Conservation (phyloP, 1,140 invertebrate species). For the Caenorhabditis latens region DNA sequence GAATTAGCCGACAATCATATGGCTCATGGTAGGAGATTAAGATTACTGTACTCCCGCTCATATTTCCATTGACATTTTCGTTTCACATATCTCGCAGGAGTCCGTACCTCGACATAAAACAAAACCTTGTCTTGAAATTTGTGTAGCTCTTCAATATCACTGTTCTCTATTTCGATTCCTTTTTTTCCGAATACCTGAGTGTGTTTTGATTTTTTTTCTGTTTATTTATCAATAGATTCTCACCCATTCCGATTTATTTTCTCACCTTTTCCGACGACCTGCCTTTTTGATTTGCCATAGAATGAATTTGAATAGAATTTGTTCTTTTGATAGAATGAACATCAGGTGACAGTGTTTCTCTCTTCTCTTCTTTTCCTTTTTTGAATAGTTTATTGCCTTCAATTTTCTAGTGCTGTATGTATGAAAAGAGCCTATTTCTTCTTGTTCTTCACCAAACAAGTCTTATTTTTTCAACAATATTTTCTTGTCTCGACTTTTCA, state of each 20-base stretch:
- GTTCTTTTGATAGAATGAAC: not conserved
- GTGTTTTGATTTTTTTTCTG: not conserved
- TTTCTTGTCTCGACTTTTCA: too few species aligned
- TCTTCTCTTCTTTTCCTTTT: not conserved
- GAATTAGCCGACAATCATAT: not conserved
- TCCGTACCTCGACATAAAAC: too few species aligned
- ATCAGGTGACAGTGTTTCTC: slow-evolving; percentile 12
- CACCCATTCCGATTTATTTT: slow-evolving; percentile 20
- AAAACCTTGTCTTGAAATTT: too few species aligned
- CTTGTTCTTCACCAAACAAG: too few species aligned
- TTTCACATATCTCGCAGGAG: too few species aligned
- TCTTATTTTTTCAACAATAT: too few species aligned
- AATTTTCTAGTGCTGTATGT: not conserved
- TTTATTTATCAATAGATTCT: slow-evolving; percentile 17
- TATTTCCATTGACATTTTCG: too few species aligned
- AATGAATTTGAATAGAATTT: slow-evolving; percentile 24
- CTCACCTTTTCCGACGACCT: slow-evolving; percentile 7
- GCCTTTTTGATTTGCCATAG: not conserved
- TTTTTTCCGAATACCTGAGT: slow-evolving; percentile 24
- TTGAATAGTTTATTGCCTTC: slow-evolving; percentile 18
- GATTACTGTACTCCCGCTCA: too few species aligned
- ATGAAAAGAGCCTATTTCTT: not conserved
- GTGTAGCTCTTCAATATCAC: not conserved
- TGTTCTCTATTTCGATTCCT: not conserved
- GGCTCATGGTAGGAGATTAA: too few species aligned